These are phyloP conservation scores for Morpho achilles DNA, from an alignment of 2,888 invertebrate species.

Conservation along the genomic window DNA sequence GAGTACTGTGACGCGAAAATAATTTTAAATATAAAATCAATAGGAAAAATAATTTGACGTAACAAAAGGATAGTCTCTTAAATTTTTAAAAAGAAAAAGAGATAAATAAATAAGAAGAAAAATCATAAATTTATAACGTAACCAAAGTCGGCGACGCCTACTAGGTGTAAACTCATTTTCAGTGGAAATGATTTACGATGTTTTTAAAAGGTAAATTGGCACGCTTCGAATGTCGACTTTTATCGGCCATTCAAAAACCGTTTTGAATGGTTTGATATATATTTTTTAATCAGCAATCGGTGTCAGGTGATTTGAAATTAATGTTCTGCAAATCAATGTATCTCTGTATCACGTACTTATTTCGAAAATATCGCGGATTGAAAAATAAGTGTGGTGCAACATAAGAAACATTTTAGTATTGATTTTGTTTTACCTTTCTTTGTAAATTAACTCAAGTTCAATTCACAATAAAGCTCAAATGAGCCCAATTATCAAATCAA, in stretches of 20 bases:
- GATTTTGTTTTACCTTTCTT: neutral
- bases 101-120: neutral
- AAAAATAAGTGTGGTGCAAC: neutral
- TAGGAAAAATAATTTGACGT: too few relatives aligned
- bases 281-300: conserved; percentile 20
- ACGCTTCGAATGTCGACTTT: conserved; percentile 65
- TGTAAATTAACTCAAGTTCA: too few relatives aligned
- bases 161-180: conserved; percentile 38
- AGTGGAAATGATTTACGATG: conserved; percentile 69
- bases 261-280: conserved; percentile 50
- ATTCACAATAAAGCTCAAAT: too few relatives aligned
- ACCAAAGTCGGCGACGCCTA: neutral
- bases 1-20: too few relatives aligned
- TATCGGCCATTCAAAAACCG: conserved; percentile 67
- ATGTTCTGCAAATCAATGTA: conserved; percentile 5
- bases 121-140: neutral
- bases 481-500: too few relatives aligned
- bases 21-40: too few relatives aligned
- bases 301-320: conserved; percentile 17
- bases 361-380: conserved; percentile 1
- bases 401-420: too few relatives aligned
- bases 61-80: too few relatives aligned
- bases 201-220: conserved; percentile 67
- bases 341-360: neutral
- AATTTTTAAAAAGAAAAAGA: neutral